A percentile compares a stretch with the other conserved stretches of the same genome.
Evolutionary conservation across 2,888 invertebrate species (phyloP).

Genomic region (Tenthredo livida): DNA sequence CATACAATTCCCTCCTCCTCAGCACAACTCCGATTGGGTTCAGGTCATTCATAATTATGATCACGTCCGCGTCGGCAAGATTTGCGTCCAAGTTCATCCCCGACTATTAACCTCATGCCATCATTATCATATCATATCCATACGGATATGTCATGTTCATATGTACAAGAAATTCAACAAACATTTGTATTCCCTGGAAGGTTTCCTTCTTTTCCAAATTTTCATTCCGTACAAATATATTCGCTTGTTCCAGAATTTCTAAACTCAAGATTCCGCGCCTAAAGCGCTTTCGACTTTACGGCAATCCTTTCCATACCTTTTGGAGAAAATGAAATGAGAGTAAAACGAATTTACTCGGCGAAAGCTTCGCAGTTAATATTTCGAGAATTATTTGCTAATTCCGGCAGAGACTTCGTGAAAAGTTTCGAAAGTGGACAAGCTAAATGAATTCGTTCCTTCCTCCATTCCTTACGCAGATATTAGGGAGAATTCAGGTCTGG

Average conservation of each 20-base stretch:
- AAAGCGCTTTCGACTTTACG: not conserved
- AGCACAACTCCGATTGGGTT: not conserved
- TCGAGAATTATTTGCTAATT: not conserved
- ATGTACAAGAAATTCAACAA: not conserved
- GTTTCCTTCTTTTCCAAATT: not conserved
- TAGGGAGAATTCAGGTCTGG: not conserved
- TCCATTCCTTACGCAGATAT: not conserved
- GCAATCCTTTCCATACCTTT: not conserved
- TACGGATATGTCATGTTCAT: not conserved
- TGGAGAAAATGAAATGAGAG: not conserved
- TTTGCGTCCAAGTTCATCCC: not conserved
- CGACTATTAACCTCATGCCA: not conserved
- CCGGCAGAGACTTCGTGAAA: not conserved
- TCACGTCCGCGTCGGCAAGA: not conserved
- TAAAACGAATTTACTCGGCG: not conserved
- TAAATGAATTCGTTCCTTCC: not conserved
- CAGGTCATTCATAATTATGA: not conserved
- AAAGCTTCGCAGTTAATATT: conserved; percentile 21
- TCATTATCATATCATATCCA: not conserved
- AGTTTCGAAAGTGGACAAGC: not conserved
- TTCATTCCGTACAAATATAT: not conserved
- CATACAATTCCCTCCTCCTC: not conserved
- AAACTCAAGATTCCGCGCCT: not conserved
- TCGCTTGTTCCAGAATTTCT: not conserved
- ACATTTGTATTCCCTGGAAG: not conserved